phyloP scores from a whole-genome alignment of 2,888 invertebrate species.

The Monoplex corrugatus region DNA sequence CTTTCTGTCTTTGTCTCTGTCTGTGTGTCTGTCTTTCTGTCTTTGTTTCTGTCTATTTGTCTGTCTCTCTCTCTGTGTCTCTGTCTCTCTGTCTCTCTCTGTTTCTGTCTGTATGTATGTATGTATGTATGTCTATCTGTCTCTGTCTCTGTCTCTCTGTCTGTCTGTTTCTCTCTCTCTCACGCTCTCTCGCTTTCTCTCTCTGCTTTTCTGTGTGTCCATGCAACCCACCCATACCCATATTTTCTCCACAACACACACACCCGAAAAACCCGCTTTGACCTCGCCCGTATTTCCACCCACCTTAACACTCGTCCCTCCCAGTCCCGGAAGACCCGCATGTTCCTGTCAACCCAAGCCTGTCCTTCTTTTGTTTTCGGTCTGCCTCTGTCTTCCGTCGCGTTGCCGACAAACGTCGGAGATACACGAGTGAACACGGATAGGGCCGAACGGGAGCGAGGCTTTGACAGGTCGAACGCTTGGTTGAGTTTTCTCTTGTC shows the following conservation, averaged over 20 bases:
- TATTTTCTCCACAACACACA: too few species aligned
- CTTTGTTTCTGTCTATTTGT: too few species aligned
- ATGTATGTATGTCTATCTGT: too few species aligned
- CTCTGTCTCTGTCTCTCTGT: too few species aligned
- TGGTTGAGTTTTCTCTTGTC: not conserved
- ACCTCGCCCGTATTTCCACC: too few species aligned
- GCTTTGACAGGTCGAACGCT: constrained; percentile 13
- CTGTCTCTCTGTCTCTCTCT: too few species aligned
- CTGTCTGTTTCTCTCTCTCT: not conserved
- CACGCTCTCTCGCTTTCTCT: not conserved
- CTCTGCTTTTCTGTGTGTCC: not conserved
- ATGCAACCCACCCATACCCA: not conserved
- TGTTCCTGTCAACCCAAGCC: constrained; percentile 9
- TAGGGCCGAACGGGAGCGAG: constrained; percentile 10
- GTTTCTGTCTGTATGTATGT: too few species aligned
- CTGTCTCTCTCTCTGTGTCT: too few species aligned
- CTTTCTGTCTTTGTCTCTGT: too few species aligned
- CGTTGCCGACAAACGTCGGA: constrained; percentile 20
- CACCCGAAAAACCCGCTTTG: too few species aligned
- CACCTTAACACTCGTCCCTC: not conserved
- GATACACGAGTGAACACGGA: constrained; percentile 32
- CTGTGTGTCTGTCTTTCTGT: too few species aligned
- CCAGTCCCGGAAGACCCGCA: constrained; percentile 15
- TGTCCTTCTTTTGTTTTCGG: not conserved
- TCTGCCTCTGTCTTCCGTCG: not conserved